A percentile compares a stretch with the other conserved stretches of the same genome.
Evolutionary conservation across 2,113 vertebrate genomes (phyloP).

Genomic region (Forbesichthys papilliferus): DNA sequence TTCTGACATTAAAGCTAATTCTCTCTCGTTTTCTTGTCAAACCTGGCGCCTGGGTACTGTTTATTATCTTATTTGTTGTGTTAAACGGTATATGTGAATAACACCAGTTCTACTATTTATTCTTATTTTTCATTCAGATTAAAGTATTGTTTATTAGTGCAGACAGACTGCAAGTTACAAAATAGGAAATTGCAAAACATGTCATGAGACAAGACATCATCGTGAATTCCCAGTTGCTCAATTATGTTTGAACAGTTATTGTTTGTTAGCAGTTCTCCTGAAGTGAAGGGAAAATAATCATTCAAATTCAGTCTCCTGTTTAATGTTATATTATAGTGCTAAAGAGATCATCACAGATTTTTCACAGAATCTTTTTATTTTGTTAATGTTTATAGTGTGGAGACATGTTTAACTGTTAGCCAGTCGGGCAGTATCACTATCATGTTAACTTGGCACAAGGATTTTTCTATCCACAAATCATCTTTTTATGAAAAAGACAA

Average conservation of each 20-base stretch:
- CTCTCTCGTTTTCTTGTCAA: slow-evolving; percentile 9
- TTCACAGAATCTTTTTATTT: no score
- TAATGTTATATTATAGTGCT: no score
- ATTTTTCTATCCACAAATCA: neutral
- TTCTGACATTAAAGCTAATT: slow-evolving; percentile 3
- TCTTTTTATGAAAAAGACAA: slow-evolving; percentile 8
- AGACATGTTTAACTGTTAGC: no score
- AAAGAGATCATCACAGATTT: no score
- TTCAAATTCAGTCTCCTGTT: no score
- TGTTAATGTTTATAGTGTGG: no score
- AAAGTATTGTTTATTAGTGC: neutral
- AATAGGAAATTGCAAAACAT: neutral
- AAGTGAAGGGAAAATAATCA: no score
- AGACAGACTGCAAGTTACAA: neutral
- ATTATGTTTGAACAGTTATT: neutral
- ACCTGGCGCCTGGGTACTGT: slow-evolving; percentile 2
- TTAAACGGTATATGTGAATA: slow-evolving; percentile 6
- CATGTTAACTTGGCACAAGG: neutral
- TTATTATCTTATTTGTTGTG: neutral
- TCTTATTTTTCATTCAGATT: neutral
- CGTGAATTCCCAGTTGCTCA: neutral
- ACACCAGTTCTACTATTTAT: neutral
- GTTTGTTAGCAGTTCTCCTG: no score
- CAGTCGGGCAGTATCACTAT: neutral
- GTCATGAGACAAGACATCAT: neutral